phyloP scores from a whole-genome alignment of 2,888 invertebrate genomes.

The Drosophila subsilvestris region DNA sequence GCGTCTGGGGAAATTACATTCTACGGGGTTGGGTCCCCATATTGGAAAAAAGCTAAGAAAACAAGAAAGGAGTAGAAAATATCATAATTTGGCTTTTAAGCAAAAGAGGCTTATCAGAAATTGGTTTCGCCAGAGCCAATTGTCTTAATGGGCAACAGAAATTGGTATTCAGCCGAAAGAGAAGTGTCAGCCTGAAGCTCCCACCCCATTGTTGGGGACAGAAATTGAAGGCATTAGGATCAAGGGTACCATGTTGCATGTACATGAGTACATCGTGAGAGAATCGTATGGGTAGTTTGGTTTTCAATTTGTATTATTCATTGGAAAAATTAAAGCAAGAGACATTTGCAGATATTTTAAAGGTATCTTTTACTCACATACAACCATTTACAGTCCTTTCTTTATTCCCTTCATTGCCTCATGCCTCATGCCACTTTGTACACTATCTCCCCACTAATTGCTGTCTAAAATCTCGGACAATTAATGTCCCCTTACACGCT shows the following conservation, averaged over 20 bases:
- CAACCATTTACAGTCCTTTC: neutral
- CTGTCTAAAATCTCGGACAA: neutral
- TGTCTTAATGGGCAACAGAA: conserved; percentile 71
- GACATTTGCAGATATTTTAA: no score
- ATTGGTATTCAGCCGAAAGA: conserved; percentile 52
- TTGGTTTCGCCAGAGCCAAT: conserved; percentile 76
- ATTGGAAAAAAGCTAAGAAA: conserved; percentile 31
- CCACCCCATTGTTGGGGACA: conserved; percentile 15
- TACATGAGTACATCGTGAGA: neutral
- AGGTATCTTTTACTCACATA: no score
- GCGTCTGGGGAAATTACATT: conserved; percentile 79
- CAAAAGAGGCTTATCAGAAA: conserved; percentile 79
- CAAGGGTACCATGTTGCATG: conserved; percentile 3
- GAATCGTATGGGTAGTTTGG: conserved; percentile 6
- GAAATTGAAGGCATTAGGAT: conserved; percentile 30
- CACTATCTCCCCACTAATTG: conserved; percentile 3
- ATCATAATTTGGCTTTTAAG: conserved; percentile 78
- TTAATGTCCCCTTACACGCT: neutral
- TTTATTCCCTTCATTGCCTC: no score
- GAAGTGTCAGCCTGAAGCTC: conserved; percentile 51
- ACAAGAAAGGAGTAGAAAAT: conserved; percentile 53
- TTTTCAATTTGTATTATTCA: conserved; percentile 12
- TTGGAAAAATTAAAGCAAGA: accelerated
- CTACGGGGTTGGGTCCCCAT: conserved; percentile 40
- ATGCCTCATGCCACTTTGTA: no score